A percentile compares a stretch with the other conserved stretches of the same genome.
Evolutionary conservation across 2,888 invertebrate species (phyloP).

Genomic region (Rhagonycha lutea): DNA sequence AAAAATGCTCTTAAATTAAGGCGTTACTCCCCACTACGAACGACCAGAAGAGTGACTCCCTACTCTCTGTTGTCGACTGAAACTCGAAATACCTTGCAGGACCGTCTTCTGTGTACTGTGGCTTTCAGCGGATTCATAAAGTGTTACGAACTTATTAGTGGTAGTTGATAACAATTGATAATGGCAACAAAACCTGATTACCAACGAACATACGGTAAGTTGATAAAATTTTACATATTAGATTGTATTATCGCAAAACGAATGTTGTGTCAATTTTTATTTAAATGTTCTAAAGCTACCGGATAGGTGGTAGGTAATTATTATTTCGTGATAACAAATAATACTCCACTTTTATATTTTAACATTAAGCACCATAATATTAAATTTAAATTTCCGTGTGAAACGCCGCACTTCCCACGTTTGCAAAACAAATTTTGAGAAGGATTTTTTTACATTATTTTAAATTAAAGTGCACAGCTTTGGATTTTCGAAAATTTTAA

Average conservation of each 20-base stretch:
- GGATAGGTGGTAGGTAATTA: not conserved
- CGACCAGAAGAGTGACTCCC: slow-evolving; percentile 26
- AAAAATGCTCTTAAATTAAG: slow-evolving; percentile 40
- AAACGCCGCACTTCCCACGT: not conserved
- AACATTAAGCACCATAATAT: not conserved
- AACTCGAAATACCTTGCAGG: slow-evolving; percentile 16
- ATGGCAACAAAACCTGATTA: slow-evolving; percentile 54
- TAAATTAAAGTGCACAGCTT: not conserved
- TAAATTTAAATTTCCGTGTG: not conserved
- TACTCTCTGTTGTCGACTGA: slow-evolving; percentile 9
- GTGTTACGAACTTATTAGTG: slow-evolving; percentile 29
- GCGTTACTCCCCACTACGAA: slow-evolving; percentile 44
- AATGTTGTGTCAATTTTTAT: slow-evolving; percentile 13
- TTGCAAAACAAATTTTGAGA: not conserved
- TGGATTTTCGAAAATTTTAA: not conserved
- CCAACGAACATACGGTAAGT: slow-evolving; percentile 54
- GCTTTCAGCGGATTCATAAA: slow-evolving; percentile 16
- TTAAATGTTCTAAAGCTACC: slow-evolving; percentile 6
- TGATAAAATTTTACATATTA: slow-evolving; percentile 52
- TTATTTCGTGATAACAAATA: not conserved
- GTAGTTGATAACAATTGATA: slow-evolving; percentile 50
- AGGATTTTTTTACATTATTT: not conserved
- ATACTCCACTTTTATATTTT: not conserved
- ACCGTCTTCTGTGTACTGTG: slow-evolving; percentile 15
- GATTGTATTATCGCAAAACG: slow-evolving; percentile 48